Conservation (phyloP, 1,140 invertebrate species). For the Phocides pigmalion region DNA sequence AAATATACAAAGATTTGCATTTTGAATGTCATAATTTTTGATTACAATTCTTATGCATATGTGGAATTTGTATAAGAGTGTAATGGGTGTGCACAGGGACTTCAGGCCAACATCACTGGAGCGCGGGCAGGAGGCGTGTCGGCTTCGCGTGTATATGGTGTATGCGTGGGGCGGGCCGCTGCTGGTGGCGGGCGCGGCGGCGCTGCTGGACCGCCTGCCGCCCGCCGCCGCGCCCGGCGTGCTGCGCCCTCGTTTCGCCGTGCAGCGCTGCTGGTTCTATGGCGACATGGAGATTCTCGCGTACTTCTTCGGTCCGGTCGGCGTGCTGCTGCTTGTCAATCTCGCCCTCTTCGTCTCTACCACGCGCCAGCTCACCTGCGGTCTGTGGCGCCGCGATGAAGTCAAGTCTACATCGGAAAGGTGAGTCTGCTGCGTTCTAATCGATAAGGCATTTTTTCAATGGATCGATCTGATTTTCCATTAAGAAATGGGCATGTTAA, state of each 20-base stretch:
- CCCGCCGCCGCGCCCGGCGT: conserved; percentile 83
- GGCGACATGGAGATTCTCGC: conserved; percentile 91
- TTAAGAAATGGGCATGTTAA: neutral
- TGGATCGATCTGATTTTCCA: too few species aligned
- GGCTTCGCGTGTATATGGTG: conserved; percentile 89
- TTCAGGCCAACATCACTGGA: conserved; percentile 92
- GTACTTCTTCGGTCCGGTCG: conserved; percentile 93
- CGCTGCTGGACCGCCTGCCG: conserved; percentile 88
- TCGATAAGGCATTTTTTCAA: too few species aligned
- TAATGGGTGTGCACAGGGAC: conserved; percentile 85
- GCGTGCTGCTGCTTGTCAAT: conserved; percentile 89
- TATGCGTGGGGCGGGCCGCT: conserved; percentile 93
- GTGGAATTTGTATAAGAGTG: neutral
- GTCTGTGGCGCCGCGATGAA: conserved; percentile 93
- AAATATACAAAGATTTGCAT: too few species aligned
- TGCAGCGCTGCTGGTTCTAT: conserved; percentile 91
- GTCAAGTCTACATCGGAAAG: conserved; percentile 94
- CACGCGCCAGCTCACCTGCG: conserved; percentile 92
- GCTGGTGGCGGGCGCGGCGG: conserved; percentile 88
- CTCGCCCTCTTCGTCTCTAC: conserved; percentile 91
- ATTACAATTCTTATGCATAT: too few species aligned
- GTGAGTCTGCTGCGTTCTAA: conserved; percentile 59
- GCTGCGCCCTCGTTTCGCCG: conserved; percentile 89
- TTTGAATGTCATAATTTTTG: too few species aligned
- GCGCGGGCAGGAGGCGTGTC: conserved; percentile 90